These are phyloP conservation scores for Oenanthe oenanthe DNA, from an alignment of 2,113 vertebrate species.

Conservation along the genomic window DNA sequence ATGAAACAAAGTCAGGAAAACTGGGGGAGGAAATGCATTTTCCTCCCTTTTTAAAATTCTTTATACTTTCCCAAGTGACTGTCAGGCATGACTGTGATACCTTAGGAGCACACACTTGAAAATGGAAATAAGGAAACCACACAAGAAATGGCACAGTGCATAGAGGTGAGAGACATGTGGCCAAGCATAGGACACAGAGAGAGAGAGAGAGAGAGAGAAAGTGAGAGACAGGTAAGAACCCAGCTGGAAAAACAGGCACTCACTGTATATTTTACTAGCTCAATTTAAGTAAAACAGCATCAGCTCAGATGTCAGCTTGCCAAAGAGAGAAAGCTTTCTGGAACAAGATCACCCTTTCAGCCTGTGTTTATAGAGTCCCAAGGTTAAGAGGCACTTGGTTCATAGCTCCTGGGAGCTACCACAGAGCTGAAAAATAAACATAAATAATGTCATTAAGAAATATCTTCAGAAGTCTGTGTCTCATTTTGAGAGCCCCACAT, in stretches of 20 bases:
- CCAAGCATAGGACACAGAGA: not conserved
- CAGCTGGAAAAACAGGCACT: conserved; percentile 16
- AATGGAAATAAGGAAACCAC: not conserved
- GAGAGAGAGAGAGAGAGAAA: not conserved
- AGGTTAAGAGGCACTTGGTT: conserved; percentile 55
- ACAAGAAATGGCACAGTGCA: not conserved
- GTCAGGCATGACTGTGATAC: not conserved
- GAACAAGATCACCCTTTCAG: conserved; percentile 33
- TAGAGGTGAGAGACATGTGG: not conserved
- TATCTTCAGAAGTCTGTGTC: conserved; percentile 21
- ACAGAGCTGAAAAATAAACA: conserved; percentile 45
- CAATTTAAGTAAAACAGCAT: not conserved
- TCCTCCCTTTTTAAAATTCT: not conserved
- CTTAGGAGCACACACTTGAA: not conserved
- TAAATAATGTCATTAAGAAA: conserved; percentile 37
- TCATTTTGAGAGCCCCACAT: not conserved
- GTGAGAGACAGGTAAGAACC: not conserved
- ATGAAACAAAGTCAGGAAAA: not conserved
- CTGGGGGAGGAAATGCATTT: fast-evolving
- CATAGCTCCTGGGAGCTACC: conserved; percentile 46
- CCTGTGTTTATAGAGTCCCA: conserved; percentile 43
- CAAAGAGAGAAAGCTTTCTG: not conserved
- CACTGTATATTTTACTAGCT: conserved; percentile 15
- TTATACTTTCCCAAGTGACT: not conserved
- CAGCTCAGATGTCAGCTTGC: conserved; percentile 22